Evolutionary conservation across 1,140 invertebrate species (phyloP), one percentile per base, ranked within the genome.

Genomic region (Holcopasites calliopsidis): DNA sequence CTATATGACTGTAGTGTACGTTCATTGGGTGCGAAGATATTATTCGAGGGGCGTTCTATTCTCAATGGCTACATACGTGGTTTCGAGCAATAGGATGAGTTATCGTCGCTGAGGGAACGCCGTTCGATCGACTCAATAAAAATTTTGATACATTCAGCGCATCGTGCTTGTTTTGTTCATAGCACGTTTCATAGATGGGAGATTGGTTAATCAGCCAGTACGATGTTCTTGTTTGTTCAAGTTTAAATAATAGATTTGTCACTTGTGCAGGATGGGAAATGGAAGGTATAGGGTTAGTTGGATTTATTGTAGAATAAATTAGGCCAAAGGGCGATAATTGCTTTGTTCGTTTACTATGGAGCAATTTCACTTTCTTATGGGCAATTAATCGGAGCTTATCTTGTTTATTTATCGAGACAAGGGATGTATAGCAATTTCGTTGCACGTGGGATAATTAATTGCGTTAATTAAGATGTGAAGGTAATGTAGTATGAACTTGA

Each of bases 1-100:
- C n/a, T n/a, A n/a, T n/a, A n/a, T n/a, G 47, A 23, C n/a, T 26
- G 44, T 23, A 26, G 26, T 11, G 40, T 33, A 23, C 16, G 23
- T 44, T 62, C 8, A 23, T 62, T 26, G 23, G 44, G 40, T 26
- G 40, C 40, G 40, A 31, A 26, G 26, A 44, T 44, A 26, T 62
- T 62, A 44, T 62, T 62, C 60, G 40, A 62, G 38, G 40, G 60
- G 60, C 60, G 60, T 62, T 62, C 40, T 38, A 62, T 28, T 62
- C 60, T 62, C 23, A 3, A 18, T 57, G 28, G 38, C 60, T 44
- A 26, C 40, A 38, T 62, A 62, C 60, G 54, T 35, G 54, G 31
- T 57, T 57, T 21, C 58, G 60, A 62, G 54, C 54, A 62, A 21
- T 62, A 42, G 23, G 23, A 31, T 44, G 60, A 62, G 60, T 62